Conservation (phyloP, 1,140 invertebrate genomes). For the Drosophila oshimai region DNA sequence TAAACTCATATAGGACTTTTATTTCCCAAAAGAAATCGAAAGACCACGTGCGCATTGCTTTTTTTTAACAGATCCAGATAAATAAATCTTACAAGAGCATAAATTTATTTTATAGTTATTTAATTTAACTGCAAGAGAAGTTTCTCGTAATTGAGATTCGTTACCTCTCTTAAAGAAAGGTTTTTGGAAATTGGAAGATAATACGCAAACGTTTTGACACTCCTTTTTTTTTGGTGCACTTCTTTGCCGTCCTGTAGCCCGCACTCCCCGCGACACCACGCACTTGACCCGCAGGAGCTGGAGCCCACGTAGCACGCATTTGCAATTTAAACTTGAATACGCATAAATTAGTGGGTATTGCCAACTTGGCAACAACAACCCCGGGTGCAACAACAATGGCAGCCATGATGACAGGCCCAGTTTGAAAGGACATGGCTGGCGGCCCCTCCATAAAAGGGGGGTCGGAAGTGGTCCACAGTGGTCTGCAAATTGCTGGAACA, state of each 20-base stretch:
- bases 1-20: too few species aligned
- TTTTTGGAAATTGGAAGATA: too few species aligned
- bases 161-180: too few species aligned
- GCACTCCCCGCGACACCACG: too few species aligned
- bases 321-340: constrained; percentile 78
- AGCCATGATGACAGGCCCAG: constrained; percentile 43
- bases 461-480: constrained; percentile 18
- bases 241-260: background rate
- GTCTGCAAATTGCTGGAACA: constrained; percentile 25
- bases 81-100: too few species aligned
- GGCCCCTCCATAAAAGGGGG: background rate
- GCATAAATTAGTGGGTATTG: constrained; percentile 75
- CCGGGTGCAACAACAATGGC: constrained; percentile 24
- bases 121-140: too few species aligned
- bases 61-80: too few species aligned
- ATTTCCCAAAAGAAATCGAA: too few species aligned
- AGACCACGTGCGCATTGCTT: too few species aligned
- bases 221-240: constrained; percentile 2
- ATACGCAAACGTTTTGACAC: too few species aligned
- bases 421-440: background rate
- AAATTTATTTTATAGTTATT: too few species aligned
- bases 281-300: constrained; percentile 3
- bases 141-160: too few species aligned
- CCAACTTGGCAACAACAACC: constrained; percentile 54
- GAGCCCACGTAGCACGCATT: constrained; percentile 60